Evolutionary conservation across 2,113 vertebrate species (phyloP).

Genomic region (Caranx melampygus): DNA sequence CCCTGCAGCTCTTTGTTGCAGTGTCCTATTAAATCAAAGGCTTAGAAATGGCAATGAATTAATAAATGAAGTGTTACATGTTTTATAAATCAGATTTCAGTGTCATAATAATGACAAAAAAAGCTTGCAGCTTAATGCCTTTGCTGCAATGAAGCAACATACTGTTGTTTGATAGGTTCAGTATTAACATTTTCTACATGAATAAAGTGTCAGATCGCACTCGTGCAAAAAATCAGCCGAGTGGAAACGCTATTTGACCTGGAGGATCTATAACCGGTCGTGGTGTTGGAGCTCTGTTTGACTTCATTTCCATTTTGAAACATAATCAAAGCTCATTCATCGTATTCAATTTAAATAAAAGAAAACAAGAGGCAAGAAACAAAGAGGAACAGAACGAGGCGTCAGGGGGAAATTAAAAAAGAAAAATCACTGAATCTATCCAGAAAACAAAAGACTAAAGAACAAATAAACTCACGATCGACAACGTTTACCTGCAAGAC

Average conservation of each 20-base stretch:
- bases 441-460: not conserved
- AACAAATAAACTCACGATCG: not conserved
- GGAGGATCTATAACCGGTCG: not conserved
- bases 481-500: not conserved
- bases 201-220: too few species aligned
- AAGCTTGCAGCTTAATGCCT: too few species aligned
- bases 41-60: too few species aligned
- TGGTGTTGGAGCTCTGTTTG: not conserved
- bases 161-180: too few species aligned
- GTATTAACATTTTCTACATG: too few species aligned
- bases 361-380: not conserved
- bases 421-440: not conserved
- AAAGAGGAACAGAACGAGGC: not conserved
- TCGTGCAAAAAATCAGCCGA: too few species aligned
- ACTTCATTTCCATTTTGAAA: not conserved
- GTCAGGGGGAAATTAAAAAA: not conserved
- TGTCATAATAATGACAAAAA: too few species aligned
- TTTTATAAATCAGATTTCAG: too few species aligned
- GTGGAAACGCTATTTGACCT: not conserved
- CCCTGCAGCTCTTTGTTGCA: too few species aligned
- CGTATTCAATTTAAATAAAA: not conserved
- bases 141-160: too few species aligned
- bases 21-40: too few species aligned
- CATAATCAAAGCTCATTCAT: not conserved
- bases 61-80: too few species aligned